Evolutionary conservation across 1,140 invertebrate species (phyloP), one percentile per base, ranked within the genome.

Genomic region (Drosophila navojoa): DNA sequence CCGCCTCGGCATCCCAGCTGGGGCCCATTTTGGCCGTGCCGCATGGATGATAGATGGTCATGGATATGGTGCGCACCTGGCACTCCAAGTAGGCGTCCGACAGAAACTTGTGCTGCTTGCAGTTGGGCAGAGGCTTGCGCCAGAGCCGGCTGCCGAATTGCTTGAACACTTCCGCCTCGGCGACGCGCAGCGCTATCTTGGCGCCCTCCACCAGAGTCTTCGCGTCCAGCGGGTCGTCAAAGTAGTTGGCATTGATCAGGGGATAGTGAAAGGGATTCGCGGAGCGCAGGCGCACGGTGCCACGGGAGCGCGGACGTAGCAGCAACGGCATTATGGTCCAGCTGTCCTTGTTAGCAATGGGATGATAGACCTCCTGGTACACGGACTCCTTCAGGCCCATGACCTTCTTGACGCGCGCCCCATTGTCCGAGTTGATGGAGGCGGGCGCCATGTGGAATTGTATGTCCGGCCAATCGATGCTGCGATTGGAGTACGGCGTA

Each of bases 361-460:
- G 96, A 55, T 94, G 94, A 79, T 95, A 97, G 40, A 97, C 96
- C 0, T 94, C 93, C 71, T 97, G 93, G 89, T 97, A 98, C 0
- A 97, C 91, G 47, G 95, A 94, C 47, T 98, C 96, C n/a, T 95
- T 97, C 1, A 98, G 86, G 1, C 97, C 97, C n/a, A 97, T 89
- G 15, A 96, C 95, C 91, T 96, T 96, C 70, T 95, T 94, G 0
- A 97, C 95, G 70, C 95, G 93, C 10, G 94, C 93, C 0, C 96
- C 96, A 40, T 94, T 94, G 80, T 97, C 96, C 0, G 97, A 97
- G 64, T 96, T 95, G 1, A 97, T 96, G 2, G 96, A 96, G 0
- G 96, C 96, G 1, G 97, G 96, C 2, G 96, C 96, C 95, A 98
- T 96, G 68, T 97, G 96, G 61, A 97, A 96, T 73, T 98, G 96